phyloP scores from a whole-genome alignment of 2,888 invertebrate species.

The Cerceris rybyensis region DNA sequence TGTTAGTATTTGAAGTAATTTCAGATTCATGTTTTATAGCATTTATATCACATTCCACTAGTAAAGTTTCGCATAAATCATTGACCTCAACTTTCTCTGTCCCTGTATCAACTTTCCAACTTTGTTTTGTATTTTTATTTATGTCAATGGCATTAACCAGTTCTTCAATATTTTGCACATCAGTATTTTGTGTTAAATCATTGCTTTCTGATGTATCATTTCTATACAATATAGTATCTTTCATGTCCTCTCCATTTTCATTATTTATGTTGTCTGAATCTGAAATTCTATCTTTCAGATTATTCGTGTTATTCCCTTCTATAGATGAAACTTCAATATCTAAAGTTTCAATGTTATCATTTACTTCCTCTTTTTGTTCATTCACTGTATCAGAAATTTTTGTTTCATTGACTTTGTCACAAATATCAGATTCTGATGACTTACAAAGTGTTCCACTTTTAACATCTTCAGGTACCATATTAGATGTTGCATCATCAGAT shows the following conservation, averaged over 20 bases:
- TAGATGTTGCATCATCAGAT: slow-evolving; percentile 40
- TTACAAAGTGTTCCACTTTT: background rate
- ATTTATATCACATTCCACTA: background rate
- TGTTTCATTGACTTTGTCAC: background rate
- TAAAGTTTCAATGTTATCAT: background rate
- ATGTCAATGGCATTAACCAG: background rate
- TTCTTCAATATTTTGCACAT: slow-evolving; percentile 2
- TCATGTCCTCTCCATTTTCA: background rate
- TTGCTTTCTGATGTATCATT: background rate
- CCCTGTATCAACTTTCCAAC: background rate
- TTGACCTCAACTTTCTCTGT: background rate
- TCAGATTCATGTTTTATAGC: background rate
- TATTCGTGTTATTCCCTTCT: background rate
- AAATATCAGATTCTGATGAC: background rate
- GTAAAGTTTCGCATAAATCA: too few species aligned
- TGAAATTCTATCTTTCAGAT: background rate
- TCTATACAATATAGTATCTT: background rate
- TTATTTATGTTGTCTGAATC: slow-evolving; percentile 4
- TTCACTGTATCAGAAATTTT: background rate
- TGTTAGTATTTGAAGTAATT: background rate
- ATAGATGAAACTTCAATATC: background rate
- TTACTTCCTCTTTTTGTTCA: background rate
- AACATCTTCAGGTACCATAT: slow-evolving; percentile 2
- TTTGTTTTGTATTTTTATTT: background rate
- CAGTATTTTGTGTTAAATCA: background rate